Base-by-base conservation (phyloP, 2,113 vertebrate species). In the Engystomops pustulosus region DNA sequence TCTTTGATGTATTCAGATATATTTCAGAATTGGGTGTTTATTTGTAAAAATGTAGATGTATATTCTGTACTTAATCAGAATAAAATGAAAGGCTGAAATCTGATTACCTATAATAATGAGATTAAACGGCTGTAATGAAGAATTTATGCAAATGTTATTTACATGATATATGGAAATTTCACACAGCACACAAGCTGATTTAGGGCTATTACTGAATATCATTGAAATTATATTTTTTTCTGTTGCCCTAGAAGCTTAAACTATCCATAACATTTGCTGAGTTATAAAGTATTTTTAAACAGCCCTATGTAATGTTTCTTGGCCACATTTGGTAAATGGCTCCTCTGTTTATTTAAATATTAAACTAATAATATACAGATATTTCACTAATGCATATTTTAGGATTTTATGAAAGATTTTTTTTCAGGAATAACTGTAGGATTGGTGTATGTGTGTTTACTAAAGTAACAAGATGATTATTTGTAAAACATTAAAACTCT, bases 51-150 rank as follows among this genome's bases (percentile, higher is more conserved):
- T 79, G 83, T 85, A 85, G 74, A 79, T 79, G 75, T 79, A 79
- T 85, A 79, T 85, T 85, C 83, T 70, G 83, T 79, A 70, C 70
- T 75, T 85, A 85, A 85, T 85, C 83, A 85, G 83, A 85, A 79
- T 70, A 79, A 85, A 85, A 85, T 85, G 83, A 85, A 85, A 85
- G 83, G 45, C 83, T 85, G 83, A 85, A 85, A 85, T 85, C 75
- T 79, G 75, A 85, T 85, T 85, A 85, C 83, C 83, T 85, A 79
- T 85, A 85, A 85, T 79, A 85, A 85, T 85, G 83, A 85, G 83
- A 79, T 85, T 79, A 85, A 85, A 79, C 75, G 51, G 62, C 75
- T 85, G 83, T 79, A 85, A 85, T 85, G 83, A 85, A 85, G 75
- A 78, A 79, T 85, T 85, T 85, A 85, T 85, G 83, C 74, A 85